Percentiles rank a stretch among this genome's conserved stretches.
phyloP scores from a whole-genome alignment of 2,113 vertebrate genomes.

The Neodon shergylaensis region DNA sequence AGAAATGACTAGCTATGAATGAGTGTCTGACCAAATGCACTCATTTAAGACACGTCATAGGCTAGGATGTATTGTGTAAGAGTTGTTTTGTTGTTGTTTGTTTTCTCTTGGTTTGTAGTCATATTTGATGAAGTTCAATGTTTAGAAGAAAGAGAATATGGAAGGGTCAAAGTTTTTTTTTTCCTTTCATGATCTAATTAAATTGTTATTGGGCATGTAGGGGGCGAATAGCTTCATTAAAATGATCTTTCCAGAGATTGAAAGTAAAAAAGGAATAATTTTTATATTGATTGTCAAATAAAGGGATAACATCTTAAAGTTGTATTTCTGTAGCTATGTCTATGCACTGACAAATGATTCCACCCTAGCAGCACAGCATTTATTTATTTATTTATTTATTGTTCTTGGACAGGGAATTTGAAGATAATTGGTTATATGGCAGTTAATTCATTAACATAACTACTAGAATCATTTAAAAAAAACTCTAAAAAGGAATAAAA shows the following conservation, averaged over 20 bases:
- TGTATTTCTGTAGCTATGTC: not conserved
- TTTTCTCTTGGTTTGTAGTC: not conserved
- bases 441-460: not conserved
- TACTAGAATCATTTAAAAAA: not conserved
- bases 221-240: not conserved
- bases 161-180: not conserved
- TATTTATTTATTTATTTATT: not conserved
- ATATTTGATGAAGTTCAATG: not conserved
- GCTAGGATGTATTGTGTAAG: accelerated
- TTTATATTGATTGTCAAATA: not conserved
- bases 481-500: not conserved
- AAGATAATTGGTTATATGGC: not conserved
- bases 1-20: not conserved
- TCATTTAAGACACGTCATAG: accelerated
- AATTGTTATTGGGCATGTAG: not conserved
- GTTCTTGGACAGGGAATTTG: not conserved
- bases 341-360: not conserved
- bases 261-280: not conserved
- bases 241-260: not conserved
- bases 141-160: not conserved
- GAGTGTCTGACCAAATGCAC: not conserved
- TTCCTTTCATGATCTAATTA: not conserved
- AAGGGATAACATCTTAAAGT: not conserved
- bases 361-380: not conserved
- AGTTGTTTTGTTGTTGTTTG: not conserved